Evolutionary conservation across 92 coral and sea anemone genomes (phyloP), one percentile per base, ranked within the genome.

Genomic region (Phymanthus crucifer): DNA sequence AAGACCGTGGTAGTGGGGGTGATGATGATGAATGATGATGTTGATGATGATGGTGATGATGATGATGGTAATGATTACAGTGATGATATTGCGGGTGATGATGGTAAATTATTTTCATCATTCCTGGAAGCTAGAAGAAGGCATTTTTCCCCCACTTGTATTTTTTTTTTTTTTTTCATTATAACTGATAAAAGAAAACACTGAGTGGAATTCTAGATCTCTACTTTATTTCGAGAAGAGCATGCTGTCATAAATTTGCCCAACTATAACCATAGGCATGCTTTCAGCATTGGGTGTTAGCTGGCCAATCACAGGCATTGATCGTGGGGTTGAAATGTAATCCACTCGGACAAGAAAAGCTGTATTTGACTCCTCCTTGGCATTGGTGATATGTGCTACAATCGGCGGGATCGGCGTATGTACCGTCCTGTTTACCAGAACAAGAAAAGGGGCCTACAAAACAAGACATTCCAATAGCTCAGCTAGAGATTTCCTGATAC

Each of bases 241-340:
- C 71, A 66, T 66, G 71, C 50, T n/a, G n/a, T n/a, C n/a, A n/a
- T n/a, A n/a, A 19, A 70, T 76, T n/a, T 24, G 64, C 14, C 31
- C 34, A 66, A 40, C 58, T 37, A 64, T 24, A 12, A 21, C 35
- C 54, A n/a, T 68, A 36, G 31, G 13, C 27, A 43, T 27, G 37
- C 68, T 66, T 27, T 61, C 45, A 78, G 70, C 90, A 90, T 69
- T 18, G 65, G 72, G 83, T 85, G 67, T 83, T 90, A 23, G 40
- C 70, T 37, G 90, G 93, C 93, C 93, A 90, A 66, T 86, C 90
- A 86, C 93, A 90, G 26, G 67, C 61, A 31, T 73, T 50, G 26
- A 50, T 61, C 31, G 47, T 80, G 16, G 71, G 54, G 78, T 90
- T 79, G 58, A 78, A 90, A 33, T 38, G 40, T 5, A 86, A 82